Evolutionary conservation across 1,140 invertebrate species (phyloP).

Genomic region (Condylostylus longicornis): DNA sequence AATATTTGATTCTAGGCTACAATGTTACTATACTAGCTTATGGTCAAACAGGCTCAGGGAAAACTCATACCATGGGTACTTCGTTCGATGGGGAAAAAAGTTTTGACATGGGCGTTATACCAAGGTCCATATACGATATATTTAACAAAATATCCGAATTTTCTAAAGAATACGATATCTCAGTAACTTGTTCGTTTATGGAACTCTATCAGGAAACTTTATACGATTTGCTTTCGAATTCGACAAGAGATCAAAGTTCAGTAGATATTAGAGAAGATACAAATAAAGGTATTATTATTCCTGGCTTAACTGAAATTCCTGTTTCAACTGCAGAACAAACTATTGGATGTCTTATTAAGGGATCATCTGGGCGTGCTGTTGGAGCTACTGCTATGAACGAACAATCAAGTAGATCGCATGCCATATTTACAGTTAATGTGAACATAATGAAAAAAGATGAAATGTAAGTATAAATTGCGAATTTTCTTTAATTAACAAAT

Average conservation of each 20-base stretch:
- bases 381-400: conserved; percentile 90
- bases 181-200: conserved; percentile 61
- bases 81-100: conserved; percentile 45
- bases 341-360: conserved; percentile 50
- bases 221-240: conserved; percentile 57
- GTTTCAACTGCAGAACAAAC: conserved; percentile 46
- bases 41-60: conserved; percentile 87
- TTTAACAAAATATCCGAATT: conserved; percentile 54
- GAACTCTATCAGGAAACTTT: conserved; percentile 64
- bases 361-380: conserved; percentile 63
- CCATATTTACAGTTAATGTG: conserved; percentile 79
- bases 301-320: conserved; percentile 49
- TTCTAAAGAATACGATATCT: conserved; percentile 47
- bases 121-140: conserved; percentile 66
- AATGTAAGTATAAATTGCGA: no score
- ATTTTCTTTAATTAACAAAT: no score
- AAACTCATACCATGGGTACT: conserved; percentile 87
- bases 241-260: conserved; percentile 46
- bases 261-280: conserved; percentile 74
- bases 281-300: conserved; percentile 44
- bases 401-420: conserved; percentile 78
- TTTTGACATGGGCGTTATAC: conserved; percentile 64
- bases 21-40: conserved; percentile 88
- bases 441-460: conserved; percentile 43
- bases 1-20: conserved; percentile 43